Conservation (phyloP, 2,888 invertebrate species). For the Trachelus iudaicus region DNA sequence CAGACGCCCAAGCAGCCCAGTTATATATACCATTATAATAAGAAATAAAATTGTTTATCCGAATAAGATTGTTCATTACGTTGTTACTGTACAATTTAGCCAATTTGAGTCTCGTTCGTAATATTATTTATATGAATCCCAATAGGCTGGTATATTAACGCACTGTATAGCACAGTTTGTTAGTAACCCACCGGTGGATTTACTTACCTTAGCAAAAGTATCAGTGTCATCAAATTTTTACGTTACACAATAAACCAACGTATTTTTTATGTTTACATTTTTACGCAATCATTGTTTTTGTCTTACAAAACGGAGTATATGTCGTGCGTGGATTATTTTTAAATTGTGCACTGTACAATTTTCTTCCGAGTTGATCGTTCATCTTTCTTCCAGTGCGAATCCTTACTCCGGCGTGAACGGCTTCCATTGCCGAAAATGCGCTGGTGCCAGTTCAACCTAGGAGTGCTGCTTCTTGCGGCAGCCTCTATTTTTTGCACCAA, state of each 20-base stretch:
- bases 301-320: background rate
- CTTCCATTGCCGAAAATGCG: background rate
- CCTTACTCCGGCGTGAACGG: background rate
- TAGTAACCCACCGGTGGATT: background rate
- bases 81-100: background rate
- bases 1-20: constrained; percentile 20
- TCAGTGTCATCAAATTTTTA: background rate
- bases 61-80: background rate
- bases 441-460: background rate
- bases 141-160: background rate
- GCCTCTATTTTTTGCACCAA: background rate
- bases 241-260: background rate
- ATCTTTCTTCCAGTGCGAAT: background rate
- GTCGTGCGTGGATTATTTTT: background rate
- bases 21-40: constrained; percentile 16
- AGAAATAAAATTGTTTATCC: background rate
- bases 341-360: background rate
- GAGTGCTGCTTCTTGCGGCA: background rate
- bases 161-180: background rate
- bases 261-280: background rate
- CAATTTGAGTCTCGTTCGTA: background rate
- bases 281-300: background rate
- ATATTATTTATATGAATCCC: background rate
- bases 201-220: background rate
- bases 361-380: background rate